phyloP scores from a whole-genome alignment of 2,113 vertebrate genomes.

The Neolamprologus sp. region DNA sequence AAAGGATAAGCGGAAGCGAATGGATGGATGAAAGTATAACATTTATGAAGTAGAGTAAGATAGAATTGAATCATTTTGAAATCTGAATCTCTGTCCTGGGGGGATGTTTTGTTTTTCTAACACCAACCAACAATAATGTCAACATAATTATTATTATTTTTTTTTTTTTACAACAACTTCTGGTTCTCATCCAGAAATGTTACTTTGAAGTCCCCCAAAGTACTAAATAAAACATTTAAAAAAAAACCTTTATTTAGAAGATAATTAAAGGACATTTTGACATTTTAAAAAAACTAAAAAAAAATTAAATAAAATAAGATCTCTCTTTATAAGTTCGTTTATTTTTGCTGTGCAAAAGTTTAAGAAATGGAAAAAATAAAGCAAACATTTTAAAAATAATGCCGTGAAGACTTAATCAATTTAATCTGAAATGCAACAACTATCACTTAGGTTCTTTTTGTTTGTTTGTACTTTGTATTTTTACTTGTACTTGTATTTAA shows the following conservation, averaged over 20 bases:
- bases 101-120: not conserved
- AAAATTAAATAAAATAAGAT: fast-evolving
- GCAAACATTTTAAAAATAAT: not conserved
- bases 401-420: not conserved
- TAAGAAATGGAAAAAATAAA: not conserved
- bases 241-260: not conserved
- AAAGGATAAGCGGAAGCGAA: not conserved
- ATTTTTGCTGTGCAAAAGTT: not conserved
- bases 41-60: not conserved
- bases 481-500: not conserved
- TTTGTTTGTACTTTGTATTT: not conserved
- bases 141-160: not conserved
- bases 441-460: not conserved
- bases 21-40: not conserved
- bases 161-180: not conserved
- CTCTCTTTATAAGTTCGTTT: not conserved
- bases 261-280: not conserved
- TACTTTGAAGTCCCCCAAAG: not conserved
- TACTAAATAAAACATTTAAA: fast-evolving
- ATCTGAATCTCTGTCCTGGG: not conserved
- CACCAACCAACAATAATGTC: not conserved
- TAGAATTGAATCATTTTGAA: not conserved
- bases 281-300: fast-evolving
- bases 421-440: not conserved
- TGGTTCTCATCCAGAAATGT: not conserved